Evolutionary conservation across 2,797 vertebrate species (phyloP), one percentile per base, ranked within the genome.

Genomic region (Cichlasoma orientale): DNA sequence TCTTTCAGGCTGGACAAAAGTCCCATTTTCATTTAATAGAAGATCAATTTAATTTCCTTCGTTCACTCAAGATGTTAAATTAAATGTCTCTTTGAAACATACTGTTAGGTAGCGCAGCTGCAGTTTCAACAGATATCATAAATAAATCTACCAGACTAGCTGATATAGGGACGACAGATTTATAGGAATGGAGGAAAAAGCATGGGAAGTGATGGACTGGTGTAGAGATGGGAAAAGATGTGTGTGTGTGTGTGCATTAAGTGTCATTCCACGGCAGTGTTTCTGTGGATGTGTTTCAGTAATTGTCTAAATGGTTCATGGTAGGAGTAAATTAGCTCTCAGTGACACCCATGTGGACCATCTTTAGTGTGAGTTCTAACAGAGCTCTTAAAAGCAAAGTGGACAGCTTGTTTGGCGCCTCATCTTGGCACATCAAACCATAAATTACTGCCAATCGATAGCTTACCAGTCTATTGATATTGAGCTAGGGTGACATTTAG

Each of bases 371-470:
- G 89, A 91, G 87, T 86, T 86, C 93, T 95, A 94, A 95, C 95
- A 94, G 94, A 95, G 94, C 91, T 91, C 89, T 93, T 95, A 94
- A 94, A 94, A 92, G 92, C 92, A 88, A 94, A 95, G 93, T 91
- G 94, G 94, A 95, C 92, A 90, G 93, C 93, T 93, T 92, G 89
- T 93, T 93, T 94, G 85, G 85, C 71, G 50, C 80, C 89, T 95
- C 92, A 93, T 94, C 91, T 91, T 88, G 84, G 88, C 92, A 91
- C 89, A 92, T 92, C 90, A 92, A 92, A 88, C 89, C 92, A 95
- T 96, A 95, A 95, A 95, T 96, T 94, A 95, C 87, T 86, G 88
- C 90, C 90, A 95, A 95, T 96, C 94, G 92, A 95, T 95, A 95
- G 82, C 88, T 93, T 90, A 93, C 92, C 89, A 95, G 95, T 95